Evolutionary conservation across 2,888 invertebrate genomes (phyloP).

Genomic region (Philonicus albiceps): DNA sequence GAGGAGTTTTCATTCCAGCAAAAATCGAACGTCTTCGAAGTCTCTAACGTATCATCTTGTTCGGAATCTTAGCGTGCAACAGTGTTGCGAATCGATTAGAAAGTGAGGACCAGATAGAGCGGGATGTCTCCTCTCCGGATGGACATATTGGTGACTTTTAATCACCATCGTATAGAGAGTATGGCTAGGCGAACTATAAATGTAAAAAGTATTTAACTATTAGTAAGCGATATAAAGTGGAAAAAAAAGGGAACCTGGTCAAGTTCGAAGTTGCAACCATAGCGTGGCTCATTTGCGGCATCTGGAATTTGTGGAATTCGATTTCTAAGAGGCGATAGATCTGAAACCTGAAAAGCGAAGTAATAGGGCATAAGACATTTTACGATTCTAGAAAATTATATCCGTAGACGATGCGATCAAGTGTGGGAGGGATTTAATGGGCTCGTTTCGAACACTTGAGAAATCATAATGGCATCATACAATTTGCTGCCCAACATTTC

Average conservation of each 20-base stretch:
- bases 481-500: constrained; percentile 5
- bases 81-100: not conserved
- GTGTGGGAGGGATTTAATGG: constrained; percentile 30
- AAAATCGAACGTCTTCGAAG: not conserved
- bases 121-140: not conserved
- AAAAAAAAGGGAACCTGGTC: not conserved
- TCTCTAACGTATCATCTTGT: not conserved
- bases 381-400: constrained; percentile 9
- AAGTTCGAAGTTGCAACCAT: not conserved
- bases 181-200: not conserved
- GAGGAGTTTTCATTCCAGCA: not conserved
- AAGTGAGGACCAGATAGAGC: not conserved
- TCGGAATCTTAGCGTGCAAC: not conserved
- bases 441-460: constrained; percentile 2
- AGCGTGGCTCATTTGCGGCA: not conserved
- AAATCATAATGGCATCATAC: not conserved
- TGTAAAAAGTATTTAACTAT: not conserved
- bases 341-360: not conserved
- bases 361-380: constrained; percentile 4
- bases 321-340: not conserved
- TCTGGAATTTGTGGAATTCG: not conserved
- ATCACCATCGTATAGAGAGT: not conserved
- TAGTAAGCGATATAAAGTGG: not conserved
- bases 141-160: not conserved
- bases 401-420: not conserved